These are phyloP conservation scores for Syngnathus typhle DNA, from an alignment of 2,113 vertebrate genomes.

Conservation along the genomic window DNA sequence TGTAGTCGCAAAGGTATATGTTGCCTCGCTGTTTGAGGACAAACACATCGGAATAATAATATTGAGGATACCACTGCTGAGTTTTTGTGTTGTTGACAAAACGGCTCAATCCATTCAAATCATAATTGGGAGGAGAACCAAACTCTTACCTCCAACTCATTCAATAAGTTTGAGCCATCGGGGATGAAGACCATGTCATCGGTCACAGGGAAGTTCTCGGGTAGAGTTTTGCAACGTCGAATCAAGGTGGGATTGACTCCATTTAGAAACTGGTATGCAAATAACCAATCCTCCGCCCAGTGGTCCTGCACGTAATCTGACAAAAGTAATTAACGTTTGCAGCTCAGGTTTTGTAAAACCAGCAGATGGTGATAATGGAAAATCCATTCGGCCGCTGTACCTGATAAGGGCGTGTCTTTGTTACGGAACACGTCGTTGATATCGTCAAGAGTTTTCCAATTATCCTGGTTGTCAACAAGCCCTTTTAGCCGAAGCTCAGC, in stretches of 20 bases:
- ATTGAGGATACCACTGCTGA: not conserved
- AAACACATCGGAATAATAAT: not conserved
- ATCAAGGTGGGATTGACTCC: slow-evolving; percentile 85
- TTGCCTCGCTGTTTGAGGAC: slow-evolving; percentile 66
- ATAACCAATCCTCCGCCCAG: slow-evolving; percentile 84
- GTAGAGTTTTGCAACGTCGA: slow-evolving; percentile 68
- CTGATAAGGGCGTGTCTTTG: slow-evolving; percentile 40
- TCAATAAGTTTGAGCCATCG: slow-evolving; percentile 57
- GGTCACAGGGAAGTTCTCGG: slow-evolving; percentile 77
- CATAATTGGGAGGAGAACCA: too few species aligned
- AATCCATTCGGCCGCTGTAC: slow-evolving; percentile 21
- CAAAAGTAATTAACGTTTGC: not conserved
- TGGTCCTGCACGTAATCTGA: slow-evolving; percentile 51
- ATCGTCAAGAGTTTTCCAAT: slow-evolving; percentile 35
- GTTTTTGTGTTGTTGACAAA: not conserved
- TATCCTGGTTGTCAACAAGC: not conserved
- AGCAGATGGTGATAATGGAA: too few species aligned
- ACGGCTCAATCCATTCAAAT: too few species aligned
- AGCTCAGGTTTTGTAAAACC: too few species aligned
- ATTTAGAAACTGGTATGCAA: slow-evolving; percentile 86
- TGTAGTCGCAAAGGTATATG: slow-evolving; percentile 74
- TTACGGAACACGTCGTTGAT: slow-evolving; percentile 39
- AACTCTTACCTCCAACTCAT: slow-evolving; percentile 75
- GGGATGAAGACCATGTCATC: slow-evolving; percentile 73
- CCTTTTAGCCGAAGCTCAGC: slow-evolving; percentile 48